phyloP scores from a whole-genome alignment of 2,888 invertebrate genomes.

The Homarus gammarus region DNA sequence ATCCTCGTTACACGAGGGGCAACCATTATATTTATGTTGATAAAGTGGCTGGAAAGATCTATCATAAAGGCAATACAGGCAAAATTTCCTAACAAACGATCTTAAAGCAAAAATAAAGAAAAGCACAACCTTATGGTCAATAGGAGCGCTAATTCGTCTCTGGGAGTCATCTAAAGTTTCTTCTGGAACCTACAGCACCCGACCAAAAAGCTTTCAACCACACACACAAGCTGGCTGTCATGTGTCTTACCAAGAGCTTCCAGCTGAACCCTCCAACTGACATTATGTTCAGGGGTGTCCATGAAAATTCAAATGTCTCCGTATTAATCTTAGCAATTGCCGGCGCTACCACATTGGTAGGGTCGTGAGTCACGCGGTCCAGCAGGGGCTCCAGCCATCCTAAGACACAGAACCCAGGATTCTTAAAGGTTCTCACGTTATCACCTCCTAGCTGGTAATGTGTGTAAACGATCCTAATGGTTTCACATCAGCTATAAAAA shows the following conservation, averaged over 20 bases:
- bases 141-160: background rate
- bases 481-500: too few species aligned
- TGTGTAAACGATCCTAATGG: background rate
- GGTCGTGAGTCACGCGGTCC: slow-evolving; percentile 79
- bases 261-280: slow-evolving; percentile 85
- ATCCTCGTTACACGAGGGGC: too few species aligned
- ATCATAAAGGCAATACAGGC: too few species aligned
- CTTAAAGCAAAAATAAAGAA: background rate
- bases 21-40: too few species aligned
- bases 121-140: background rate
- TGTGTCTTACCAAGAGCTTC: slow-evolving; percentile 80
- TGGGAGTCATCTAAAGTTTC: too few species aligned
- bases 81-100: background rate
- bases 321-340: slow-evolving; percentile 89
- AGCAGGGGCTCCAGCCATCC: slow-evolving; percentile 82
- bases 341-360: slow-evolving; percentile 81
- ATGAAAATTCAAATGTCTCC: slow-evolving; percentile 94
- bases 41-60: background rate
- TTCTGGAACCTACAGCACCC: background rate
- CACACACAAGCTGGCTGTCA: background rate
- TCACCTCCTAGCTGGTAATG: too few species aligned
- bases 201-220: background rate
- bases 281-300: slow-evolving; percentile 82
- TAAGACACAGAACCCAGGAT: slow-evolving; percentile 76
- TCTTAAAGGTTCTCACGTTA: too few species aligned